Evolutionary conservation across 2,797 vertebrate genomes (phyloP), one percentile per base, ranked within the genome.

Genomic region (Acanthurus lineatus): DNA sequence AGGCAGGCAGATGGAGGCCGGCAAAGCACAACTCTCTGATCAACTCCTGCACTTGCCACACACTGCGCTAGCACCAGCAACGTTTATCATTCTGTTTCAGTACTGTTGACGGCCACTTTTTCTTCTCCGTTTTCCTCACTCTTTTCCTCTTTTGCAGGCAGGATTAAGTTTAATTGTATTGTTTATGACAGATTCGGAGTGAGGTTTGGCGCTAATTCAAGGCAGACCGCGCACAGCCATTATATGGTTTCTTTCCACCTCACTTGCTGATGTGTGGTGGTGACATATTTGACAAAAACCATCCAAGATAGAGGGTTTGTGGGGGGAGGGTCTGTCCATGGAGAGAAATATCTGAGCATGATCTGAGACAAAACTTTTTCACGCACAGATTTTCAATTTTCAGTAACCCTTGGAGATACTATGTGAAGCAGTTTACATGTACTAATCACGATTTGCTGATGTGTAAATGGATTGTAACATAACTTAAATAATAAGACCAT

Each of bases 151-250:
- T 81, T 88, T 87, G 84, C 91, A 91, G 90, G 84, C 81, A 45
- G 87, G 86, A 91, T 92, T 92, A 88, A 70, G 75, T 93, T 90
- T 94, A 92, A 94, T 93, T 92, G 91, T 89, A 90, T 93, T 86
- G 84, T 94, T 89, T 86, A 92, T 90, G 93, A 92, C 88, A 89
- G 88, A 89, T 88, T 88, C 80, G 60, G 89, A 88, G 76, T 89
- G 91, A 93, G 91, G 91, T 88, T 91, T 94, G 92, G 91, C 86
- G 10, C 63, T 63, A 69, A 91, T 70, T 93, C 92, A 90, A 91
- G 76, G 75, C 91, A 93, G 89, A 88, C 89, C 83, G 72, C 83
- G 87, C 86, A 87, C 53, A 80, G 85, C 66, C 70, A 77, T 91
- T 94, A 93, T 89, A 90, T 92, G 87, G 84, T 89, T 92, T 91